These are phyloP conservation scores for Aphelinus certus DNA, from an alignment of 1,140 invertebrate genomes.

Conservation along the genomic window DNA sequence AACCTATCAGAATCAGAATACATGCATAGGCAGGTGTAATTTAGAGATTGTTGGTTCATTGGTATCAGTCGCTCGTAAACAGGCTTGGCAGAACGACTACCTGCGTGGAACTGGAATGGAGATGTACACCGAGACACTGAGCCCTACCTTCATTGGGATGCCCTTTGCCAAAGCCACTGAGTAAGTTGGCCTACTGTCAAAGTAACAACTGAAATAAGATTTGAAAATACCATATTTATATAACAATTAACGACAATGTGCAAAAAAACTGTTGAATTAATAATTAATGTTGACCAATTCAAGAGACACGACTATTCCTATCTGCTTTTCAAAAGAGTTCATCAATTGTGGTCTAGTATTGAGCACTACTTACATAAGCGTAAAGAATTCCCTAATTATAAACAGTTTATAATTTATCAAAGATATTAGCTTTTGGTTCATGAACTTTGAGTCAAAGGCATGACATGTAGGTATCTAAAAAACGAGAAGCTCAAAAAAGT, in stretches of 20 bases:
- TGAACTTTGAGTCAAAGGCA: too few relatives aligned
- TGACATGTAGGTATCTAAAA: too few relatives aligned
- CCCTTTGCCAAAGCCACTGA: constrained; percentile 96
- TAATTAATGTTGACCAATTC: constrained; percentile 50
- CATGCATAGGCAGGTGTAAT: constrained; percentile 62
- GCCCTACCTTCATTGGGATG: constrained; percentile 96
- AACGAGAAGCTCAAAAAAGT: too few relatives aligned
- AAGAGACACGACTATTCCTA: constrained; percentile 50
- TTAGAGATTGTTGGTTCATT: constrained; percentile 67
- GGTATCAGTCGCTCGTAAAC: constrained; percentile 86
- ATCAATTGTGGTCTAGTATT: too few relatives aligned
- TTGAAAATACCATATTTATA: constrained; percentile 2
- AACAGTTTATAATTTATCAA: too few relatives aligned
- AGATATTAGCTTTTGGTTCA: too few relatives aligned
- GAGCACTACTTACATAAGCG: too few relatives aligned
- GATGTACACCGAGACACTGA: constrained; percentile 99
- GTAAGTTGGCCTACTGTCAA: constrained; percentile 81
- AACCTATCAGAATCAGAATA: constrained; percentile 43
- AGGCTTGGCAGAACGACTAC: constrained; percentile 98
- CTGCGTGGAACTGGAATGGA: constrained; percentile 98
- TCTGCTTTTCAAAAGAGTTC: too few relatives aligned
- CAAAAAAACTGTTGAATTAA: neutral
- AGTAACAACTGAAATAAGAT: constrained; percentile 35
- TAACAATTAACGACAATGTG: constrained; percentile 9
- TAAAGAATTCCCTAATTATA: too few relatives aligned